These are phyloP conservation scores for Rapana venosa DNA, from an alignment of 2,888 invertebrate species.

Conservation along the genomic window DNA sequence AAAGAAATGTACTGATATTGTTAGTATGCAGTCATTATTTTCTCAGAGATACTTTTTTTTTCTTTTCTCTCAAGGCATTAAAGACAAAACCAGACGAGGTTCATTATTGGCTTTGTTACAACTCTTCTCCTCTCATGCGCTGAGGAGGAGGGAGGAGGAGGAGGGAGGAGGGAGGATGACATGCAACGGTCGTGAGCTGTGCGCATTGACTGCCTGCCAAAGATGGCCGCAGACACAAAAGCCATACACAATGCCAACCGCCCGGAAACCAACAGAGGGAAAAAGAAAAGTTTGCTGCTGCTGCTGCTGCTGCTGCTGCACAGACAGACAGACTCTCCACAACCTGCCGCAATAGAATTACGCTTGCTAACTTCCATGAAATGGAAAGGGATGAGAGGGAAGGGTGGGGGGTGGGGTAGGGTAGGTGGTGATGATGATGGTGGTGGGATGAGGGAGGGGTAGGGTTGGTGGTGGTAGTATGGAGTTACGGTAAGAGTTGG, in stretches of 20 bases:
- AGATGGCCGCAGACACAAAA: neutral
- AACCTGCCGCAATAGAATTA: neutral
- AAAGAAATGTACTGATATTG: too few species aligned
- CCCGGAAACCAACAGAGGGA: neutral
- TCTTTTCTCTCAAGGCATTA: too few species aligned
- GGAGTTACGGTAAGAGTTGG: neutral
- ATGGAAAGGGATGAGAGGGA: neutral
- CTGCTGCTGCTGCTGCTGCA: too few species aligned
- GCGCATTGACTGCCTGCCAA: too few species aligned
- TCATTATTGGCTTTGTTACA: too few species aligned
- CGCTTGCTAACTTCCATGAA: neutral
- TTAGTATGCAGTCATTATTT: too few species aligned
- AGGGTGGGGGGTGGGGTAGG: neutral
- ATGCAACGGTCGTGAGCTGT: too few species aligned
- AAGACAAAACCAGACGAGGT: too few species aligned
- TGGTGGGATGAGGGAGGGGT: neutral
- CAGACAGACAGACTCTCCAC: neutral
- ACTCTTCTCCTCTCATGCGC: too few species aligned
- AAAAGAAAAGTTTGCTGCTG: conserved; percentile 5
- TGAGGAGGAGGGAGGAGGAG: too few species aligned
- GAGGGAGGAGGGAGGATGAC: too few species aligned
- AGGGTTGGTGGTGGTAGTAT: neutral
- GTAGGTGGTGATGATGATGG: neutral
- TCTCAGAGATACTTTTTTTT: too few species aligned
- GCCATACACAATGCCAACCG: neutral